Conservation (phyloP, 2,888 invertebrate species). For the Electrophaes corylata region DNA sequence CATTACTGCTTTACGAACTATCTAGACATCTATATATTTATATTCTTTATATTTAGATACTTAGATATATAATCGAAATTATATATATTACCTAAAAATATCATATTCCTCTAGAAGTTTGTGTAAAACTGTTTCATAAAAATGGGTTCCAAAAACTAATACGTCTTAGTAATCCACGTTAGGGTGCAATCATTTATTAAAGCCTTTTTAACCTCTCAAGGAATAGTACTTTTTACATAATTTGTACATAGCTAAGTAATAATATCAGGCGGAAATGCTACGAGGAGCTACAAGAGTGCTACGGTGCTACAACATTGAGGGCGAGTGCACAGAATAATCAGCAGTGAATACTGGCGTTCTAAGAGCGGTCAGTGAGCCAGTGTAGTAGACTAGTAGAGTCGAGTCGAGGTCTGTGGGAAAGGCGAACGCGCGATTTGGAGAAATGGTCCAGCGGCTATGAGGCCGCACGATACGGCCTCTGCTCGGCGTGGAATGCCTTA, state of each 20-base stretch:
- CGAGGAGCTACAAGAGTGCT: conserved; percentile 46
- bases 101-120: too few relatives aligned
- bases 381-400: conserved; percentile 39
- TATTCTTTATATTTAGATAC: too few relatives aligned
- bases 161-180: too few relatives aligned
- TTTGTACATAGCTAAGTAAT: background rate
- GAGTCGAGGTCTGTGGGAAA: conserved; percentile 66
- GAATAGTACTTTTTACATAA: too few relatives aligned
- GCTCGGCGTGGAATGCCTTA: conserved; percentile 18
- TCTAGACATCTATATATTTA: too few relatives aligned
- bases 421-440: conserved; percentile 63
- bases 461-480: conserved; percentile 40
- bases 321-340: conserved; percentile 35
- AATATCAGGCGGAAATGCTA: conserved; percentile 21
- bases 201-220: too few relatives aligned
- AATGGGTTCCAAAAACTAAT: too few relatives aligned
- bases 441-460: conserved; percentile 65
- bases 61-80: too few relatives aligned
- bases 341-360: conserved; percentile 16
- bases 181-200: too few relatives aligned
- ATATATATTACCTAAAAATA: too few relatives aligned
- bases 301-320: conserved; percentile 42
- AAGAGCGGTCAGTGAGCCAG: conserved; percentile 60
- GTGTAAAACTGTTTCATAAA: too few relatives aligned
- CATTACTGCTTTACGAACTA: background rate